Base-by-base conservation (phyloP, 2,888 invertebrate species). In the Ommatoiulus sabulosus region DNA sequence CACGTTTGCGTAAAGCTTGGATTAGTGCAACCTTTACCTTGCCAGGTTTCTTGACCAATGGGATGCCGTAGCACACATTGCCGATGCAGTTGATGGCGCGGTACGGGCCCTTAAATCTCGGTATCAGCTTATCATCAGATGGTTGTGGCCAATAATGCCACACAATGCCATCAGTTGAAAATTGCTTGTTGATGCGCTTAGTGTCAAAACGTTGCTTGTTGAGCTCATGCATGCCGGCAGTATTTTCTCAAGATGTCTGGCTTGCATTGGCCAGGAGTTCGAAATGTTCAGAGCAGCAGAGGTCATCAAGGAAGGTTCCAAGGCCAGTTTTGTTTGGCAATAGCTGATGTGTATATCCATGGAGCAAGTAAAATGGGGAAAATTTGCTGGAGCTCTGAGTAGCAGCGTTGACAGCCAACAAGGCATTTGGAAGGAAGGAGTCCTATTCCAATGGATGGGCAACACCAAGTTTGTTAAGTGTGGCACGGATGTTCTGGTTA, bases 81-180 rank as follows among this genome's bases (percentile, higher is more conserved):
- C 86, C 86, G 24, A 86, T n/a, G 15, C 86, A n/a, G 17, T 43
- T 12, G 3, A 46, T 24, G 46, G 46, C 46, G 86, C 44, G 17
- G 48, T 86, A 52, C 0, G 86, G 86, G n/a, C 86, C 46, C n/a
- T 86, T 48, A n/a, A 46, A 86, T 7, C 86, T n/a, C 3, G 86
- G 86, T 10, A 48, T 86, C 7, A 86, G n/a, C 17, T 86, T 86
- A 7, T 46, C 7, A 48, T 86, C 86, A 12, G n/a, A 46, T 4
- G 1, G 24, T 86, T 86, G 48, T 15, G 35, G 46, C 48, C 52
- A 57, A n/a, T 44, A 17, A 20, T 46, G 24, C 86, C 86, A 86
- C 10, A 86, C 48, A 5, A 86, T 15, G n/a, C 15, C 86, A 17
- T n/a, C 86, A 20, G 4, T 3, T 3, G n/a, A 4, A n/a, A 86